Evolutionary conservation across 2,888 invertebrate species (phyloP), one percentile per base, ranked within the genome.

Genomic region (Tinea pellionella): DNA sequence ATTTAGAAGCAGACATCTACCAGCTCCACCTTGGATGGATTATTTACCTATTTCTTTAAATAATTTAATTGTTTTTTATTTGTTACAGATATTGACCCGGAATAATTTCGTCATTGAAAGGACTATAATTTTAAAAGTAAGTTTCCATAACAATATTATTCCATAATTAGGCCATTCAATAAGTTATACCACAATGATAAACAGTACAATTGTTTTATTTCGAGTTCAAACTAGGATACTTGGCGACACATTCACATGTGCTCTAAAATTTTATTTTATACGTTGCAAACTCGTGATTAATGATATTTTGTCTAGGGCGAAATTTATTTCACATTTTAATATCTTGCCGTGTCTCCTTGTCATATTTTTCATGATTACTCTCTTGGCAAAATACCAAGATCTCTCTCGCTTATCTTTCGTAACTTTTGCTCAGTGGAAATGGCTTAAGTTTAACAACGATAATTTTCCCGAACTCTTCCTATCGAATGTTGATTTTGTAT

Each of bases 11-110:
- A 16, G 42, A 51, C 42, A 15, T 29, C 13, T 16, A 47, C 7
- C 42, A 3, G 24, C 37, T 59, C 3, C 47, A 47, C n/a, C 15
- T 47, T 9, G 37, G 9, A 9, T 6, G 37, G 9, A 37, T 37
- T 9, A 2, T 24, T 24, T 24, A 24, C n/a, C n/a, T 30, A 30
- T 30, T 30, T 30, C 6, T 30, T 7, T 37, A 37, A 37, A 37
- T 37, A 37, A 37, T n/a, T n/a, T 1, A 37, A n/a, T 37, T 9
- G 2, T n/a, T 37, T 37, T 37, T 37, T 30, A 30, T 69, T 73
- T 64, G 69, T 83, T 85, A 64, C 87, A 86, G 87, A 83, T 82
- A 75, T 81, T 76, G 74, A 74, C 75, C 77, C 80, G 85, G 85
- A 86, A 82, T 86, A 87, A 85, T 82, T 79, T 72, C n/a, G 78